Conservation (phyloP, 1,140 invertebrate species). For the Belonocnema kinseyi region DNA sequence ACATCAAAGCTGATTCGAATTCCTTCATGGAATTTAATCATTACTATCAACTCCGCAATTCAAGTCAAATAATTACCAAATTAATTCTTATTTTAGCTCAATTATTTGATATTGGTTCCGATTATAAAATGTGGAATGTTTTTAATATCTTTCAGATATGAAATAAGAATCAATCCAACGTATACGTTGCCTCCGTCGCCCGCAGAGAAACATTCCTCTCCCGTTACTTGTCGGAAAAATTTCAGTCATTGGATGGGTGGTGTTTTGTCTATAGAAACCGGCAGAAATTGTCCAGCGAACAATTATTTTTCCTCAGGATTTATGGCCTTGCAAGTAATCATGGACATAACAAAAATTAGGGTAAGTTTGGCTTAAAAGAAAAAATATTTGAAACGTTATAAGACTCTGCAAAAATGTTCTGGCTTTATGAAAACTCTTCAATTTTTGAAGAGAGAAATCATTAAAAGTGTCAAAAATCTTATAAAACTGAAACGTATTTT, state of each 20-base stretch:
- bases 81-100: background rate
- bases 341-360: constrained; percentile 84
- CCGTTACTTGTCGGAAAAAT: constrained; percentile 81
- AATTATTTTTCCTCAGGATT: constrained; percentile 87
- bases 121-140: constrained; percentile 30
- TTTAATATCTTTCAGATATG: constrained; percentile 76
- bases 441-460: constrained; percentile 13
- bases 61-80: no score
- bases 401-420: background rate
- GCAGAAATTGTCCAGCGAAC: constrained; percentile 83
- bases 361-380: constrained; percentile 65
- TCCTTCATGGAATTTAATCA: background rate
- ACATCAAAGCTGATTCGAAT: background rate
- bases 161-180: constrained; percentile 84
- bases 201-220: constrained; percentile 79
- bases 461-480: background rate
- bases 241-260: constrained; percentile 79
- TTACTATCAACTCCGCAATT: background rate
- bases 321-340: constrained; percentile 82
- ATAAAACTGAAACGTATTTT: constrained; percentile 27
- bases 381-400: background rate
- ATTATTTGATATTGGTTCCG: background rate
- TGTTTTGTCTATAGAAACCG: constrained; percentile 80
- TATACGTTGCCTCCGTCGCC: constrained; percentile 80
- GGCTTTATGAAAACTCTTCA: background rate